These are phyloP conservation scores for Minunthozetes semirufus DNA, from an alignment of 2,888 invertebrate species.

Conservation along the genomic window DNA sequence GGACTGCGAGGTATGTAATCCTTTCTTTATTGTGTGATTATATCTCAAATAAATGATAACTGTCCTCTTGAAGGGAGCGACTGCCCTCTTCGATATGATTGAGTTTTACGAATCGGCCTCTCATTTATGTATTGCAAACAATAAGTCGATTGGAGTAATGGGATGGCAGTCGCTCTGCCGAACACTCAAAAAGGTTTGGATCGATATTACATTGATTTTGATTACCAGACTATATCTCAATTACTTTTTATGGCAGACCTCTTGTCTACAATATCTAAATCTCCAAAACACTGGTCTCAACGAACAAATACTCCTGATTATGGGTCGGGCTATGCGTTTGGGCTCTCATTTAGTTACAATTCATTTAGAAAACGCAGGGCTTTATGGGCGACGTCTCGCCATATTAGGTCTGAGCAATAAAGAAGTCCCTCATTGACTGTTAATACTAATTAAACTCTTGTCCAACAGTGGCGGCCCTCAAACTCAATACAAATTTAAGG, in stretches of 20 bases:
- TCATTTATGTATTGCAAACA: conserved; percentile 67
- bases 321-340: conserved; percentile 65
- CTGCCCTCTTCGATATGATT: conserved; percentile 80
- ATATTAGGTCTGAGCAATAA: conserved; percentile 58
- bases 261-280: conserved; percentile 62
- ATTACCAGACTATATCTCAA: not conserved
- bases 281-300: conserved; percentile 59
- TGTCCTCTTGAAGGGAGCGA: conserved; percentile 52
- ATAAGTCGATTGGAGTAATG: conserved; percentile 64
- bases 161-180: conserved; percentile 78
- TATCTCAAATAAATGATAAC: too few relatives aligned
- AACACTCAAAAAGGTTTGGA: conserved; percentile 65
- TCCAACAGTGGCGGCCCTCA: conserved; percentile 64
- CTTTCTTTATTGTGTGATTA: too few relatives aligned
- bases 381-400: conserved; percentile 66
- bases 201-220: not conserved
- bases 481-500: conserved; percentile 65
- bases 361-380: conserved; percentile 66
- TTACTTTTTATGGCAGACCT: conserved; percentile 54
- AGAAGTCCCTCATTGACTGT: not conserved
- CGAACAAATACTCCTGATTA: conserved; percentile 62
- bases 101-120: conserved; percentile 81
- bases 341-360: conserved; percentile 65
- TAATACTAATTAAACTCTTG: not conserved
- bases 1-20: conserved; percentile 61